Conservation (phyloP, 2,888 invertebrate genomes). For the Lepeophtheirus nordmannii region DNA sequence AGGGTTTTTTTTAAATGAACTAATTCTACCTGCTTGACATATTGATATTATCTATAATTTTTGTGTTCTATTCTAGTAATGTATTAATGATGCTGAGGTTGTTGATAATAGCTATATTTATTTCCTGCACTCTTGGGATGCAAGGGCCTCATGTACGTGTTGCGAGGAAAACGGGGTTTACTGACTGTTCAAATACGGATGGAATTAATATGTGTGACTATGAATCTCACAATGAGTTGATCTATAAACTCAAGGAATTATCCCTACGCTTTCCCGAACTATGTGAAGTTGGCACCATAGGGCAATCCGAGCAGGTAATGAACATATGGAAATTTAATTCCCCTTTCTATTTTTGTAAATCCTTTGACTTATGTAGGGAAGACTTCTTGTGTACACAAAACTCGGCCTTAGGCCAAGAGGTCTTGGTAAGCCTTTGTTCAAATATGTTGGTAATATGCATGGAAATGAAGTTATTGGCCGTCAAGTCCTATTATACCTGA, state of each 20-base stretch:
- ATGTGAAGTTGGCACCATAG: slow-evolving; percentile 60
- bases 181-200: not conserved
- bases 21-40: not conserved
- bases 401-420: slow-evolving; percentile 67
- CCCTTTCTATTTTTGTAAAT: not conserved
- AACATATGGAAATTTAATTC: not conserved
- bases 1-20: too few relatives aligned
- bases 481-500: slow-evolving; percentile 61
- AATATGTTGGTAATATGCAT: slow-evolving; percentile 91
- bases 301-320: slow-evolving; percentile 48
- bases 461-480: slow-evolving; percentile 82
- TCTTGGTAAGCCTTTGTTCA: slow-evolving; percentile 69
- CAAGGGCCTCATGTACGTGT: too few relatives aligned
- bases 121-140: not conserved
- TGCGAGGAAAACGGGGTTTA: not conserved
- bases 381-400: slow-evolving; percentile 75
- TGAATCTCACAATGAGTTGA: slow-evolving; percentile 61
- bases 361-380: slow-evolving; percentile 42
- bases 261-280: slow-evolving; percentile 50
- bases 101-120: not conserved
- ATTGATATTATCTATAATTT: not conserved
- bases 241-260: slow-evolving; percentile 47
- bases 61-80: not conserved
- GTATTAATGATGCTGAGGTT: not conserved
- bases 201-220: slow-evolving; percentile 44